A percentile compares a stretch with the other conserved stretches of the same genome.
These are phyloP conservation scores for Tragelaphus oryx DNA, from an alignment of 2,797 vertebrate genomes.

Conservation along the genomic window DNA sequence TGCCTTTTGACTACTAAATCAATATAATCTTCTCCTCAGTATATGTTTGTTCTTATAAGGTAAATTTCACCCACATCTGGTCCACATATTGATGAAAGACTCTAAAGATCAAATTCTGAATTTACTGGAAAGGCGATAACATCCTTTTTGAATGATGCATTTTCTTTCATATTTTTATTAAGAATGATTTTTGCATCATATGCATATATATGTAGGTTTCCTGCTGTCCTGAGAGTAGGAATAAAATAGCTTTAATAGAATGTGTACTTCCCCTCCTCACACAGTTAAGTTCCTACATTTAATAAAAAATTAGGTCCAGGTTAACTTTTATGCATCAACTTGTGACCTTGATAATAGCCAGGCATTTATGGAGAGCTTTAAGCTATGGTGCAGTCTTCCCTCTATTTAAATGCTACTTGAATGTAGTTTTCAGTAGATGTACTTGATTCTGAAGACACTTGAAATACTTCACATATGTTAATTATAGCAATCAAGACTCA, in stretches of 20 bases:
- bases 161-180: background rate
- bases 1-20: background rate
- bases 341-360: background rate
- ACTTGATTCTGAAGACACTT: slow-evolving; percentile 8
- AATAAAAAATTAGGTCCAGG: background rate
- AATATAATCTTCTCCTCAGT: background rate
- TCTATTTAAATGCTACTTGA: background rate
- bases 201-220: background rate
- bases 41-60: background rate
- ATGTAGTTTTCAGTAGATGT: background rate
- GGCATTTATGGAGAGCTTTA: background rate
- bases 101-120: background rate
- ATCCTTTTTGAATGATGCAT: background rate
- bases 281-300: background rate
- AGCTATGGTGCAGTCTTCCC: background rate
- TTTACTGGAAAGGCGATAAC: background rate
- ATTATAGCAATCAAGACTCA: slow-evolving; percentile 44
- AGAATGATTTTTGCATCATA: background rate
- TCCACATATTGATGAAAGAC: background rate
- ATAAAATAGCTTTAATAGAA: background rate
- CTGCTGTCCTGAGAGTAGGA: background rate
- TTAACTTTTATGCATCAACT: background rate
- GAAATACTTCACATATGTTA: slow-evolving; percentile 24
- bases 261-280: background rate
- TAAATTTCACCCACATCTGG: background rate